Evolutionary conservation across 1,140 invertebrate genomes (phyloP).

Genomic region (Pseudomyrmex cubaensis): DNA sequence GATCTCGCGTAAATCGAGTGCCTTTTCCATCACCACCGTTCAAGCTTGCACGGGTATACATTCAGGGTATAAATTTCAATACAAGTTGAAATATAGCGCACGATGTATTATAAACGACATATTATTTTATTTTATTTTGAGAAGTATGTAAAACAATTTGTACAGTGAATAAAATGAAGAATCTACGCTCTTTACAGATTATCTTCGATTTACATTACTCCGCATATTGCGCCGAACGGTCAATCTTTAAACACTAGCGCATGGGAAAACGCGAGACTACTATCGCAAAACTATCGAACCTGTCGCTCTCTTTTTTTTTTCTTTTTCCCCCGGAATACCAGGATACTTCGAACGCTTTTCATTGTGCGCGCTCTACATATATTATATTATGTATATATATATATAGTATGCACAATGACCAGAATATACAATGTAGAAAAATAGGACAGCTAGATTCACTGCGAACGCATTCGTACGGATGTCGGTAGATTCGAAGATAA

Average conservation of each 20-base stretch:
- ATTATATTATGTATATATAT: background rate
- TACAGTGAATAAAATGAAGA: slow-evolving; percentile 75
- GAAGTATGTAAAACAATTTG: slow-evolving; percentile 80
- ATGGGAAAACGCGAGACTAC: slow-evolving; percentile 4
- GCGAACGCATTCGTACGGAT: slow-evolving; percentile 44
- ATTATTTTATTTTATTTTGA: slow-evolving; percentile 78
- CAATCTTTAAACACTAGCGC: slow-evolving; percentile 47
- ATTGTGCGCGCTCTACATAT: slow-evolving; percentile 46
- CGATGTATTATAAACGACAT: slow-evolving; percentile 67
- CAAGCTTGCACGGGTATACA: slow-evolving; percentile 19
- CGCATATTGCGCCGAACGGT: slow-evolving; percentile 72
- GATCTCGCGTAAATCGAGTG: too few relatives aligned
- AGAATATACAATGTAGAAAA: slow-evolving; percentile 82
- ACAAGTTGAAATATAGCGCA: background rate
- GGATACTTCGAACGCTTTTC: background rate
- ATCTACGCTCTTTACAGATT: slow-evolving; percentile 52
- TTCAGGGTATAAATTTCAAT: background rate
- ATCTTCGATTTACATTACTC: slow-evolving; percentile 35
- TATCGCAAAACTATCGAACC: background rate
- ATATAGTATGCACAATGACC: slow-evolving; percentile 65
- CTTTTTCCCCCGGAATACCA: background rate
- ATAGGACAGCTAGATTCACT: slow-evolving; percentile 76
- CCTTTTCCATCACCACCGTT: slow-evolving; percentile 3
- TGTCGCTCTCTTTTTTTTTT: background rate
- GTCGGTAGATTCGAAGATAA: background rate